Percentiles rank a stretch among this genome's conserved stretches.
These are phyloP conservation scores for Hormaphis cornu DNA, from an alignment of 1,140 invertebrate genomes.

Conservation along the genomic window DNA sequence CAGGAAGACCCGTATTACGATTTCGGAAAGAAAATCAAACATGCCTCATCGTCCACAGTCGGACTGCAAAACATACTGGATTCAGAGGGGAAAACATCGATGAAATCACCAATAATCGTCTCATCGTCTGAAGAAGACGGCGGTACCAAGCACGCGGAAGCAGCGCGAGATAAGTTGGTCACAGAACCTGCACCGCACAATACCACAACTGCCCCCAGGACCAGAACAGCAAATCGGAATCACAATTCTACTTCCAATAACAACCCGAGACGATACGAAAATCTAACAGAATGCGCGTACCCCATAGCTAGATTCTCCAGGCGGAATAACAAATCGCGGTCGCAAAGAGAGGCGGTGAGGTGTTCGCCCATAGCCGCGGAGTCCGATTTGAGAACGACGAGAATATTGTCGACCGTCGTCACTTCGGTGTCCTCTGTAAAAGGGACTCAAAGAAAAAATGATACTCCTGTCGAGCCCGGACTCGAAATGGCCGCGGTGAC, in stretches of 20 bases:
- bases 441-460: neutral
- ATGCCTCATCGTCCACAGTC: neutral
- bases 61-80: neutral
- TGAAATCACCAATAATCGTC: neutral
- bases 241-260: neutral
- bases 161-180: neutral
- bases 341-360: neutral
- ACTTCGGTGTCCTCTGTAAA: slow-evolving; percentile 9
- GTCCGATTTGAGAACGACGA: neutral
- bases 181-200: neutral
- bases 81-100: neutral
- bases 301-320: neutral
- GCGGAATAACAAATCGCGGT: neutral
- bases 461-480: neutral
- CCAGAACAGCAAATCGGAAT: neutral
- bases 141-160: neutral
- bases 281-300: neutral
- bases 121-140: neutral
- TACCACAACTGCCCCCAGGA: neutral
- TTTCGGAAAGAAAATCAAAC: slow-evolving; percentile 14
- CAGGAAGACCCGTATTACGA: slow-evolving; percentile 6
- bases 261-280: neutral
- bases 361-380: slow-evolving; percentile 1
- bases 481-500: neutral
- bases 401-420: slow-evolving; percentile 10